Evolutionary conservation across 2,113 vertebrate genomes (phyloP).

Genomic region (Agelaius phoeniceus): DNA sequence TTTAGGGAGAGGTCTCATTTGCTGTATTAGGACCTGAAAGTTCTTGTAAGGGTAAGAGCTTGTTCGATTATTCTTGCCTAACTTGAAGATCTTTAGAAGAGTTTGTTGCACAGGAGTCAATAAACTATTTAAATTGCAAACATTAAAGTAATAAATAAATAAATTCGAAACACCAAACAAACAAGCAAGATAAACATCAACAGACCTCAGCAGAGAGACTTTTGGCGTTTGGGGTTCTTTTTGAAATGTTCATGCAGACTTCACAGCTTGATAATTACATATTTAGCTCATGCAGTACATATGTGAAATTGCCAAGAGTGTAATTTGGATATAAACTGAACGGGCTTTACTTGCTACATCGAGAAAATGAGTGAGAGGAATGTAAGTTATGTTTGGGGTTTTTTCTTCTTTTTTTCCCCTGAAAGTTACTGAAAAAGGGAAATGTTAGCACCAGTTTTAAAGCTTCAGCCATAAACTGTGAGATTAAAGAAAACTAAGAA

Average conservation of each 20-base stretch:
- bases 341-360: background rate
- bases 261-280: background rate
- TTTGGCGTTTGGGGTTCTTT: background rate
- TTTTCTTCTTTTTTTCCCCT: background rate
- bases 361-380: background rate
- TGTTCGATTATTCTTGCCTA: background rate
- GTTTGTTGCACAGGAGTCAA: background rate
- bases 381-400: background rate
- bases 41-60: background rate
- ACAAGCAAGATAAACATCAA: background rate
- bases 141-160: background rate
- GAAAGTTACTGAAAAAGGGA: background rate
- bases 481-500: background rate
- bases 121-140: background rate
- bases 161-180: background rate
- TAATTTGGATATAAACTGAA: background rate
- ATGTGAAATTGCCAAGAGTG: background rate
- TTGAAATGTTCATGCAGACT: background rate
- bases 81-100: background rate
- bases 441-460: background rate
- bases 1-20: background rate
- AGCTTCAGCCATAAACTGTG: background rate
- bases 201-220: background rate
- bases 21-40: background rate
- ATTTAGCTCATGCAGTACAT: background rate